Conservation (phyloP, 2,113 vertebrate genomes). For the zebrafish (Danio rerio) region DNA sequence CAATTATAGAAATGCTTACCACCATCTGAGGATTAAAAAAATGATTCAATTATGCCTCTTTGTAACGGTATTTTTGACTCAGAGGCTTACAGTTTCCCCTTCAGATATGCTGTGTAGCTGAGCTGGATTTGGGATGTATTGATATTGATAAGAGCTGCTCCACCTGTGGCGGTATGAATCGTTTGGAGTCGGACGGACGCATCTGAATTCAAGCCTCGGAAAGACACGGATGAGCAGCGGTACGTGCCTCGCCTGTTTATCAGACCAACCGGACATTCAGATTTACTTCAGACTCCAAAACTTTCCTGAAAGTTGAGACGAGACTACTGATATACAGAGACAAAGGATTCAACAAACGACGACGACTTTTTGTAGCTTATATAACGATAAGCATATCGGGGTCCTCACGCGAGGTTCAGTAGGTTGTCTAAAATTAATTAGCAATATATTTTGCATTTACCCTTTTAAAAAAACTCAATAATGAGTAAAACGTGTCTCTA, state of each 20-base stretch:
- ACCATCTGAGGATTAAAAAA: too few relatives aligned
- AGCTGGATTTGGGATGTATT: background rate
- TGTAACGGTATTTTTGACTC: background rate
- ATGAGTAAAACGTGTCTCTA: background rate
- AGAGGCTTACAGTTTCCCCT: background rate
- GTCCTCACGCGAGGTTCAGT: background rate
- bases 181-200: conserved; percentile 59
- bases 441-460: background rate
- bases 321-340: background rate
- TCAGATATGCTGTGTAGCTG: too few relatives aligned
- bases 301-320: conserved; percentile 10
- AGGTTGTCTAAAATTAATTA: too few relatives aligned
- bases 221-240: conserved; percentile 75
- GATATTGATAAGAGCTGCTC: conserved; percentile 75
- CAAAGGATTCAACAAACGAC: background rate
- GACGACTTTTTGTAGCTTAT: background rate
- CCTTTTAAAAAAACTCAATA: background rate
- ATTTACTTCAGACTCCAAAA: conserved; percentile 13
- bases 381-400: background rate
- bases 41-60: background rate
- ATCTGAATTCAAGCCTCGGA: conserved; percentile 76
- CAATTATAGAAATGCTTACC: too few relatives aligned
- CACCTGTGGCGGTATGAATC: conserved; percentile 68
- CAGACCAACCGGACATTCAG: conserved; percentile 21
- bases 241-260: conserved; percentile 72